Conservation (phyloP, 2,113 vertebrate species). For the Oreochromis tanganicae region DNA sequence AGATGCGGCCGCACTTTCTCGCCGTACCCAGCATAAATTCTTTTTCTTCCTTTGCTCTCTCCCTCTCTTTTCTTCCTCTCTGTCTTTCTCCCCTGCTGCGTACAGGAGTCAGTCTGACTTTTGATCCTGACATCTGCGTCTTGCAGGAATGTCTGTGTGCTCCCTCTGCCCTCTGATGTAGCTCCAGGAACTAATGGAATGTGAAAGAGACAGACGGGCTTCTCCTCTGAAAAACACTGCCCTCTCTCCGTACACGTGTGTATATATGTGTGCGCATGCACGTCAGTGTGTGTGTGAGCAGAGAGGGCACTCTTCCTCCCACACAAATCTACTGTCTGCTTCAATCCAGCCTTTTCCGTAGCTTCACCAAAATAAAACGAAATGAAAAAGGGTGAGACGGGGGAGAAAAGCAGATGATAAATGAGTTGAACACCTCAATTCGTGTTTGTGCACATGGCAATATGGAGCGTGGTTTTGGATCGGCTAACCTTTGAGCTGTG, state of each 20-base stretch:
- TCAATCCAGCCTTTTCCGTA: conserved; percentile 27
- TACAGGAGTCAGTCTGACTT: conserved; percentile 95
- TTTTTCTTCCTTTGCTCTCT: conserved; percentile 29
- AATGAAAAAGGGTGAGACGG: conserved; percentile 4
- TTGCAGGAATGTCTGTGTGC: conserved; percentile 94
- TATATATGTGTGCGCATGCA: neutral
- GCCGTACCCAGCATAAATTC: conserved; percentile 10
- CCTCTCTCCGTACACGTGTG: conserved; percentile 55
- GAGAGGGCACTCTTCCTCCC: conserved; percentile 34
- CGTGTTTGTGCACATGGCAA: conserved; percentile 15
- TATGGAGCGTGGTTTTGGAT: conserved; percentile 12
- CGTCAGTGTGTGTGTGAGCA: neutral
- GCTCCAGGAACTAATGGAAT: conserved; percentile 80
- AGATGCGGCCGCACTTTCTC: neutral
- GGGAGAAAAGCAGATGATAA: neutral
- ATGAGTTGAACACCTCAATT: conserved; percentile 12
- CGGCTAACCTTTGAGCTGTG: conserved; percentile 49
- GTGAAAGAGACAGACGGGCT: conserved; percentile 88
- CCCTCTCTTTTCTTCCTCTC: conserved; percentile 45
- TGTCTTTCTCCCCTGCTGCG: conserved; percentile 66
- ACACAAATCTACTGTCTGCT: conserved; percentile 46
- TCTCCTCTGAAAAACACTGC: conserved; percentile 71
- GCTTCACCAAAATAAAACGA: conserved; percentile 10
- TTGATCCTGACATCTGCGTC: conserved; percentile 99
- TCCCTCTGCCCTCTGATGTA: conserved; percentile 87